phyloP scores from a whole-genome alignment of 92 coral and sea anemone species.

The Paragorgia papillata region DNA sequence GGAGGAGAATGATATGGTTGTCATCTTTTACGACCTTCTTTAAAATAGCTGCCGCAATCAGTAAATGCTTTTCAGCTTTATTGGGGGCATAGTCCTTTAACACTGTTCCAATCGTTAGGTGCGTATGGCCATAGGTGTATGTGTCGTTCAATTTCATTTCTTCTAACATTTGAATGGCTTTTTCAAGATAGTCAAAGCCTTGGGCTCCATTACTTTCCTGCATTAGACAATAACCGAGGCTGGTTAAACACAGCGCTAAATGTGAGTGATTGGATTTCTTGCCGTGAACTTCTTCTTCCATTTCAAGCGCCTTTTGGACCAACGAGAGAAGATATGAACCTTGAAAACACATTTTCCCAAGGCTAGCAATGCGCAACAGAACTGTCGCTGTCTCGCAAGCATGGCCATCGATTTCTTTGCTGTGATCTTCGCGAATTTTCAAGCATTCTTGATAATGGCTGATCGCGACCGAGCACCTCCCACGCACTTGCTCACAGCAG shows the following conservation, averaged over 20 bases:
- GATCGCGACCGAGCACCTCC: constrained; percentile 9
- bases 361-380: constrained; percentile 23
- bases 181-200: constrained; percentile 16
- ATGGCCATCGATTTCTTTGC: constrained; percentile 2
- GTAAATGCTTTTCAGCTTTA: constrained; percentile 34
- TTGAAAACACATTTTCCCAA: background rate
- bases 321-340: too few species aligned
- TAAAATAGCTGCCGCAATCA: constrained; percentile 15
- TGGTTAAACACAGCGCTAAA: constrained; percentile 15
- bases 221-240: constrained; percentile 17
- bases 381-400: constrained; percentile 21
- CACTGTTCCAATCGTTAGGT: constrained; percentile 2
- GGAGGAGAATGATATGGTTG: constrained; percentile 19
- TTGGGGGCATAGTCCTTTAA: constrained; percentile 27
- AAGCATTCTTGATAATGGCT: too few species aligned
- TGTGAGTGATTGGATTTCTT: constrained; percentile 21
- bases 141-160: constrained; percentile 1
- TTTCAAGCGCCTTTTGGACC: too few species aligned
- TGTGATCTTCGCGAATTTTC: constrained; percentile 32
- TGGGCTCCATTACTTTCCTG: background rate
- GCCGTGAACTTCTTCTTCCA: too few species aligned
- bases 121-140: constrained; percentile 12
- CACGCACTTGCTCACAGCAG: constrained; percentile 26
- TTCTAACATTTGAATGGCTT: constrained; percentile 18
- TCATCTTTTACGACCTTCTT: background rate